Percentiles rank a stretch among this genome's conserved stretches.
These are phyloP conservation scores for Drosophila lacteicornis DNA, from an alignment of 1,140 invertebrate species.

Conservation along the genomic window DNA sequence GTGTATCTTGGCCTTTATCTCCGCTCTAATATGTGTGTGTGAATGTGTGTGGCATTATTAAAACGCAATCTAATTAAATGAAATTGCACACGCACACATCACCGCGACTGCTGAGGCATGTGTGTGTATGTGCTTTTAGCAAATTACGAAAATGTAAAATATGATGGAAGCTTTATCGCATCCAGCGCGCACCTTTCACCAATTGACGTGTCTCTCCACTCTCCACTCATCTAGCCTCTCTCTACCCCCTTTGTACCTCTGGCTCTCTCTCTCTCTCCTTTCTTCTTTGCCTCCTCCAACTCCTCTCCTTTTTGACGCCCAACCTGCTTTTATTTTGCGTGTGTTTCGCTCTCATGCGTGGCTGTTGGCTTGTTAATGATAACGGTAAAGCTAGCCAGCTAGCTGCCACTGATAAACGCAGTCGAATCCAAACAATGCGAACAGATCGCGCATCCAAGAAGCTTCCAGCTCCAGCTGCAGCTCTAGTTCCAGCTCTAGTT, in stretches of 20 bases:
- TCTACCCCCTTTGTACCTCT: background rate
- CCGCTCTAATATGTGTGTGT: constrained; percentile 14
- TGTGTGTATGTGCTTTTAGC: constrained; percentile 64
- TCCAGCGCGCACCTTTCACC: constrained; percentile 73
- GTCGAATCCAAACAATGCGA: constrained; percentile 67
- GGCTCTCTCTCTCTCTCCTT: constrained; percentile 1
- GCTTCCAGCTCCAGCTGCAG: background rate
- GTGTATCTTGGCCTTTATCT: constrained; percentile 37
- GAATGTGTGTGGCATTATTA: constrained; percentile 70
- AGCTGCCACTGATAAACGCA: constrained; percentile 69
- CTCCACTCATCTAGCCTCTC: background rate
- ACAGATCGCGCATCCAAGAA: constrained; percentile 41
- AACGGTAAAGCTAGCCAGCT: constrained; percentile 61
- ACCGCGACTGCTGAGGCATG: background rate
- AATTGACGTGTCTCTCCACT: constrained; percentile 27
- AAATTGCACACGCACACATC: constrained; percentile 66
- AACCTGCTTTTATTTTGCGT: constrained; percentile 60
- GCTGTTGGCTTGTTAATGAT: constrained; percentile 74
- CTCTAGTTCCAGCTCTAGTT: background rate
- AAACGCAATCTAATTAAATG: constrained; percentile 82
- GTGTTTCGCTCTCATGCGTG: constrained; percentile 61
- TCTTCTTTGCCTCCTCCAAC: constrained; percentile 1
- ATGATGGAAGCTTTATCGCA: constrained; percentile 73
- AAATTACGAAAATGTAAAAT: constrained; percentile 82
- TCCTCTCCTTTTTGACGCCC: constrained; percentile 6